These are phyloP conservation scores for Acanthurus lineatus DNA, from an alignment of 2,797 vertebrate genomes.

Conservation along the genomic window DNA sequence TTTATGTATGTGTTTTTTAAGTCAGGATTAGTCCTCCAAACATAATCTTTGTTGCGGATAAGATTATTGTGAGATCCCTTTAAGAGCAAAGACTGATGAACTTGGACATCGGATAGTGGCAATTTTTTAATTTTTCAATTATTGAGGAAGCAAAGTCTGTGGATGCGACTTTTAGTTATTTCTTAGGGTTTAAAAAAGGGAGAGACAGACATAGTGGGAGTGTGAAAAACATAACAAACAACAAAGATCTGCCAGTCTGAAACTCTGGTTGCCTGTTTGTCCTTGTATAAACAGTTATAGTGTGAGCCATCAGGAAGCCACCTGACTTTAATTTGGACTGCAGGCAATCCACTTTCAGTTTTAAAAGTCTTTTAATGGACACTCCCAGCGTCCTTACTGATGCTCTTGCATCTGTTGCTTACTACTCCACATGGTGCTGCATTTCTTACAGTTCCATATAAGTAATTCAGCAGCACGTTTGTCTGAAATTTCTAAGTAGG, in stretches of 20 bases:
- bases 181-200: background rate
- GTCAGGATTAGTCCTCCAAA: background rate
- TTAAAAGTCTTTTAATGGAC: too few species aligned
- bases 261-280: background rate
- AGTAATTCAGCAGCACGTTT: background rate
- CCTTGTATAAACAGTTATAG: background rate
- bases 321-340: background rate
- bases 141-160: too few species aligned
- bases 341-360: background rate
- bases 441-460: background rate
- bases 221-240: background rate
- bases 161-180: too few species aligned
- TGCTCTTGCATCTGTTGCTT: background rate
- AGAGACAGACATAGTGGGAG: background rate
- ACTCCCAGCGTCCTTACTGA: too few species aligned
- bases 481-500: background rate
- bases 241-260: background rate
- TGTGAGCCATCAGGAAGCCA: background rate
- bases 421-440: background rate
- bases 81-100: background rate
- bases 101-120: background rate
- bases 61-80: background rate
- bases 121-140: background rate
- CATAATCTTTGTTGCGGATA: too few species aligned
- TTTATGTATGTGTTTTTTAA: background rate